Evolutionary conservation across 2,797 vertebrate genomes (phyloP), one percentile per base, ranked within the genome.

Genomic region (Balearica regulorum): DNA sequence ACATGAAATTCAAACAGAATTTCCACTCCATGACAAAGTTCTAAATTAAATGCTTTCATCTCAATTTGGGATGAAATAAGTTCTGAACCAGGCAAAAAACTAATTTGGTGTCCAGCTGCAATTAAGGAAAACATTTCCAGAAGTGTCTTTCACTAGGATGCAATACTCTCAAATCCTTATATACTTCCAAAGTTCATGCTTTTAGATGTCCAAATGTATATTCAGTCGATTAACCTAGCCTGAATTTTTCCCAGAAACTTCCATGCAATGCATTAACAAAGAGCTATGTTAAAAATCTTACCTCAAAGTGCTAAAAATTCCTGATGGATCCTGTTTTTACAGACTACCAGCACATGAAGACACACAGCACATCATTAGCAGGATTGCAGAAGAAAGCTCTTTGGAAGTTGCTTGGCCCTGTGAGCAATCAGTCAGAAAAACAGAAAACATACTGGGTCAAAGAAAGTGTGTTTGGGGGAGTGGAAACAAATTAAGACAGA

Each of bases 241-340:
- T 61, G 79, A 41, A 5, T 79, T 79, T 72, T 22, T 3, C 29
- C n/a, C 55, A n/a, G 21, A n/a, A 48, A 48, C 26, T 69, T 57
- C 65, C 51, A 76, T 29, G 28, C 4, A 49, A 69, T 10, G 7
- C 33, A 60, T 49, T 84, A 73, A 62, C 58, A 80, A 93, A 46
- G 20, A 90, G 35, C 4, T 29, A 51, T 0, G 3, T 57, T 37
- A 33, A 37, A 54, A 39, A 46, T 14, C 93, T 96, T 92, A 97
- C 97, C 95, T 97, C 31, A 28, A 75, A 92, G 79, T 28, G 70
- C 29, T 90, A 60, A 66, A 77, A 82, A 35, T 66, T 81, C 91
- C 70, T 57, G 43, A 31, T 44, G 70, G 79, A 44, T 96, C 39
- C 58, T 66, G 41, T 12, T 84, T 89, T 75, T 53, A 29, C 33